Percentiles rank a stretch among this genome's conserved stretches.
These are phyloP conservation scores for Bothrops jararaca DNA, from an alignment of 2,113 vertebrate species.

Conservation along the genomic window DNA sequence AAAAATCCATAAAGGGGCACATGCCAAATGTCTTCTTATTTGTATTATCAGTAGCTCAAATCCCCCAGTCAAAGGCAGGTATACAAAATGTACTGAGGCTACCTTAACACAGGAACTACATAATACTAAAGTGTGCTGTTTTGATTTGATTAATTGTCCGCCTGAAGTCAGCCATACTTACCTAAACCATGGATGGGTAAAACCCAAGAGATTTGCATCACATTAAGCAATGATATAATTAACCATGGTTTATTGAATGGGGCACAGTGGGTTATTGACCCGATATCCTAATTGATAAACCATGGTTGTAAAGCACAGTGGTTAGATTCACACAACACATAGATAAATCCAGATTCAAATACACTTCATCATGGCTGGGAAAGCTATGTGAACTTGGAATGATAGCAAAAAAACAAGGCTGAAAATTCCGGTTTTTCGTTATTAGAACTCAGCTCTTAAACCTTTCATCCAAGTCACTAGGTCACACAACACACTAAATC, in stretches of 20 bases:
- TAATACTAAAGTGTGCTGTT: neutral
- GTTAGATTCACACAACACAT: neutral
- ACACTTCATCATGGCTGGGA: neutral
- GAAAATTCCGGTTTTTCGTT: neutral
- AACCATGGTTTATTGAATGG: neutral
- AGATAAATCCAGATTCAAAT: neutral
- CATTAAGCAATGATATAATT: neutral
- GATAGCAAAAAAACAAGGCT: neutral
- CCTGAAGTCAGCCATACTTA: neutral
- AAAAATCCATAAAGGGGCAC: neutral
- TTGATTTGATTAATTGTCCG: neutral
- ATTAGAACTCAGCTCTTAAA: neutral
- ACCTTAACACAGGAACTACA: neutral
- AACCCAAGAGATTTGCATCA: neutral
- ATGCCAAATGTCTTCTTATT: neutral
- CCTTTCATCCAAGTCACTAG: neutral
- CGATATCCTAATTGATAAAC: neutral
- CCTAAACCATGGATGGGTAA: neutral
- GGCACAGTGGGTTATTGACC: neutral
- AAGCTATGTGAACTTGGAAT: neutral
- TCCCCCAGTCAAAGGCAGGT: neutral
- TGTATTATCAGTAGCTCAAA: neutral
- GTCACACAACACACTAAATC: neutral
- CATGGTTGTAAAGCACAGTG: neutral
- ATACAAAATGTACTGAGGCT: neutral